Base-by-base conservation (phyloP, 2,113 vertebrate genomes). In the Caranx melampygus region DNA sequence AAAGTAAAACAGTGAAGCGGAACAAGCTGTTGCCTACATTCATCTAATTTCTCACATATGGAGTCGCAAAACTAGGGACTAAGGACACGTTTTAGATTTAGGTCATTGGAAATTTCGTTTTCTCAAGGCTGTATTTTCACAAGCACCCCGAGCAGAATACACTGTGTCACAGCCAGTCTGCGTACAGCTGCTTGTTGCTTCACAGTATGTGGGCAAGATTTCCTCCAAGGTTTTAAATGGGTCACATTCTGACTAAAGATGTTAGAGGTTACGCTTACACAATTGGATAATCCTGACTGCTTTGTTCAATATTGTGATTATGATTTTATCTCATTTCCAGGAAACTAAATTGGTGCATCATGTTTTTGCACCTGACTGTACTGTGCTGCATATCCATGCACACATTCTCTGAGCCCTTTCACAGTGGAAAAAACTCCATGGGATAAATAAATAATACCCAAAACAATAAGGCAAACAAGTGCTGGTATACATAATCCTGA, bases 141-240 rank as follows among this genome's bases (percentile, higher is more conserved):
- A 75, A 78, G 81, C 58, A 72, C 66, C 60, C 74, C 65, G 59
- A 79, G 65, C 55, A 69, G 73, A 82, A 79, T 9, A 42, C 64
- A 71, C 58, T 65, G 72, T 74, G 74, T 90, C 82, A 73, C 31
- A 74, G 57, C 37, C 67, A 11, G 82, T 62, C 84, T 77, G 71
- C 47, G 61, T 82, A 81, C 91, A 89, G 87, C 87, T 86, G 90
- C 86, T 77, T 88, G 81, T 84, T 85, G 86, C 90, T 88, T 82
- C 82, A 78, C 86, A 78, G 74, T 71, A 82, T 77, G 87, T 63
- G 81, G 72, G 68, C 59, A 83, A 86, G 81, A 80, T 86, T 83
- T 87, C 77, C 72, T 90, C 83, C 33, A 34, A 78, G 81, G 59
- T 86, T 86, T 82, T 69, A 89, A 89, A 87, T 90, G 77, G 87